These are phyloP conservation scores for Schizopygopsis malacanthus DNA, from an alignment of 2,797 vertebrate genomes.

Conservation along the genomic window DNA sequence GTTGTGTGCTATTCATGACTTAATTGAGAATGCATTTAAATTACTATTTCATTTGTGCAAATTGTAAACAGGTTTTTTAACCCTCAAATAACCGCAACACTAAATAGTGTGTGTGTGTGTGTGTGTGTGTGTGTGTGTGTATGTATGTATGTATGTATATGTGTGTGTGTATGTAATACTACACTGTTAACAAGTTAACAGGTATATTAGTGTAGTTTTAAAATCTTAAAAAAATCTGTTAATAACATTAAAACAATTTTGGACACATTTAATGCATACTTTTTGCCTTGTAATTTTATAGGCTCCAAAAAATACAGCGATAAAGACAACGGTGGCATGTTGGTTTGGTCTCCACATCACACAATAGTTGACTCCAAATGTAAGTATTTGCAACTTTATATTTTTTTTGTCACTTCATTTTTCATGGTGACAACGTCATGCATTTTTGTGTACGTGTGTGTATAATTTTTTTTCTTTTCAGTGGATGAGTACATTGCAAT, in stretches of 20 bases:
- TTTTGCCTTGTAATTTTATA: constrained; percentile 59
- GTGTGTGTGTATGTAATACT: background rate
- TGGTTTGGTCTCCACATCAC: constrained; percentile 97
- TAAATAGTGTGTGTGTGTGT: no score
- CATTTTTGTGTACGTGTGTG: background rate
- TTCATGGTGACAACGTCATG: background rate
- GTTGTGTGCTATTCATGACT: background rate
- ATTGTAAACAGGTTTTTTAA: background rate
- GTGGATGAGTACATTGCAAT: constrained; percentile 98
- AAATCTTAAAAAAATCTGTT: no score
- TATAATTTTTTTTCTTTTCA: constrained; percentile 68
- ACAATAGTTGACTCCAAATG: constrained; percentile 89
- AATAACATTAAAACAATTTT: no score
- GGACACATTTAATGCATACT: no score
- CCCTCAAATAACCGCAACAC: background rate
- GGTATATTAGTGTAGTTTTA: no score
- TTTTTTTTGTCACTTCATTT: constrained; percentile 53
- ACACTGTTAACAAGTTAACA: no score
- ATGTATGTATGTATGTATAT: no score
- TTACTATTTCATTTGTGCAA: background rate
- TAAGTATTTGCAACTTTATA: constrained; percentile 75
- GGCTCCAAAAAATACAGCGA: constrained; percentile 92
- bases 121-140: no score
- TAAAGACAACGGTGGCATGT: constrained; percentile 95
- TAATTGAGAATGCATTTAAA: no score